Conservation (phyloP, 1,140 invertebrate species). For the Parapsyche elsis region DNA sequence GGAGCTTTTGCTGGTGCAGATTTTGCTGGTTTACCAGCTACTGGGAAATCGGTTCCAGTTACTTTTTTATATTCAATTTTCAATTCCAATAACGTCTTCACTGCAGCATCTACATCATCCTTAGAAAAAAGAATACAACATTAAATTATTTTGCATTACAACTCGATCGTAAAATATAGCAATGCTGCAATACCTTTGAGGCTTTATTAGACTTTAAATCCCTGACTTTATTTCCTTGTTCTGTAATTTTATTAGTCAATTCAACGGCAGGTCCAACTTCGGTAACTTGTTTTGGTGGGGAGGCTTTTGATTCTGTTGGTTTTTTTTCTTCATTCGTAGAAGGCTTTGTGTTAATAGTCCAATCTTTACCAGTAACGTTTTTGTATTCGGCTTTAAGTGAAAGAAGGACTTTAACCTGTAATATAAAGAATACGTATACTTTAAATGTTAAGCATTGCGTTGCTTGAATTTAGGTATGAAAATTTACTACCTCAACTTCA, state of each 20-base stretch:
- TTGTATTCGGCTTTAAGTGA: constrained; percentile 79
- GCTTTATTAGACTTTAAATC: constrained; percentile 75
- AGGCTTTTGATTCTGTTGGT: background rate
- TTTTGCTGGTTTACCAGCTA: constrained; percentile 61
- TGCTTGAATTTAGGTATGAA: too few relatives aligned
- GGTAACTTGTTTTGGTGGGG: background rate
- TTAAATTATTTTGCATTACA: background rate
- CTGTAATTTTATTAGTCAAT: constrained; percentile 63
- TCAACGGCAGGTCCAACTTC: constrained; percentile 39
- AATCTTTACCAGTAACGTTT: constrained; percentile 73
- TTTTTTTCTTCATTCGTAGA: constrained; percentile 60
- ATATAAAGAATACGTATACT: too few relatives aligned
- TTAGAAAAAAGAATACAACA: constrained; percentile 52
- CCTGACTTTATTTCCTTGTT: constrained; percentile 78
- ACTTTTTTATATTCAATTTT: constrained; percentile 84
- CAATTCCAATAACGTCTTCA: constrained; percentile 78
- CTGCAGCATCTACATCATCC: constrained; percentile 75
- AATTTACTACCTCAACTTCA: constrained; percentile 60
- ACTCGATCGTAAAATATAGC: background rate
- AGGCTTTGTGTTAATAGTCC: constrained; percentile 66
- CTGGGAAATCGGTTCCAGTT: constrained; percentile 75
- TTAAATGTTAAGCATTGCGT: too few relatives aligned
- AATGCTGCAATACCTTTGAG: constrained; percentile 59
- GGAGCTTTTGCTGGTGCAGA: constrained; percentile 47
- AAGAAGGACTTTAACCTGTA: constrained; percentile 73